Base-by-base conservation (phyloP, 1,140 invertebrate genomes). In the Neoseiulus cucumeris region DNA sequence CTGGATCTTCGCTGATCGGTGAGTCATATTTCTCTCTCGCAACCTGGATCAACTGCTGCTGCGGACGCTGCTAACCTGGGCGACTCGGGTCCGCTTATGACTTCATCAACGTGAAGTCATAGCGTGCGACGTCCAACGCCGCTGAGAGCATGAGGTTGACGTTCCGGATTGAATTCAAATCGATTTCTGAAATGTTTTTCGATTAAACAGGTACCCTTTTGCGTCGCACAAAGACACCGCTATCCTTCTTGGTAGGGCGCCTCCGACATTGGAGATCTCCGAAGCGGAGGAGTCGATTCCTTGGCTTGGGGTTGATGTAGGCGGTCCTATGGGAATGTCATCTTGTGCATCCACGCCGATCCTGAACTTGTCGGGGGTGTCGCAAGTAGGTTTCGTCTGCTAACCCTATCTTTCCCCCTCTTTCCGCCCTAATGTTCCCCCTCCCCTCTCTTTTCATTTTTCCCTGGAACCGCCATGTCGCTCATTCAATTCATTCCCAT, bases 1-100 rank as follows among this genome's bases (percentile, higher is more conserved):
- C 75, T 92, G 89, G 88, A 89, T 91, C 71, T 65, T 59, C 22
- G 51, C 51, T 9, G 51, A 59, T 59, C 51, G 51, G 51, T 59
- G 33, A 17, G 51, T 39, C 14, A 14, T 39, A 6, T 39, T 39
- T 9, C 33, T 9, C 33, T 39, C 33, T 39, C 4, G 33, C 4
- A 51, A 22, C 9, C 12, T 9, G 4, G 4, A 22, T 51, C 45
- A 12, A 25, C 4, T 51, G 45, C 28, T 51, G 45, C 45, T n/a
- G 14, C 42, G 42, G 14, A n/a, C n/a, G 42, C n/a, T 44, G 42
- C 42, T n/a, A n/a, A n/a, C n/a, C n/a, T n/a, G n/a, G n/a, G n/a
- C n/a, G n/a, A n/a, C n/a, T n/a, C n/a, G n/a, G n/a, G n/a, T n/a
- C n/a, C n/a, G n/a, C n/a, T n/a, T n/a, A n/a, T n/a, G n/a, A n/a